These are phyloP conservation scores for Pelusios castaneus DNA, from an alignment of 2,113 vertebrate species.

Conservation along the genomic window DNA sequence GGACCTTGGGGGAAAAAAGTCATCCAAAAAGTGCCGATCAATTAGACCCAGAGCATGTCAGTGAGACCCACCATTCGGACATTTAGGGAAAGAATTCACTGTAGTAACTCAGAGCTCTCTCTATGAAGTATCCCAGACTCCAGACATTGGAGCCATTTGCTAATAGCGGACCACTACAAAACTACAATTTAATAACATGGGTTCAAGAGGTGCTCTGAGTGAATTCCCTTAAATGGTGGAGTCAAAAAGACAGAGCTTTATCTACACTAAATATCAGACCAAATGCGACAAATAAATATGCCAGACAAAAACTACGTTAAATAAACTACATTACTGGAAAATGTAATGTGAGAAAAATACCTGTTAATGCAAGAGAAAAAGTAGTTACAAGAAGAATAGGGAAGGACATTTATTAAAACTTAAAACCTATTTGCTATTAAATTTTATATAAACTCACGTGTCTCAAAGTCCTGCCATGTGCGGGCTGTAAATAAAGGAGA, in stretches of 20 bases:
- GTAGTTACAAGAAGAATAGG: neutral
- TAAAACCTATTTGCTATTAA: neutral
- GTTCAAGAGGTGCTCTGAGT: neutral
- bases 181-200: neutral
- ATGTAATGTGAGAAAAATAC: neutral
- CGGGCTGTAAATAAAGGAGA: neutral
- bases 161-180: neutral
- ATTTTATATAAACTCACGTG: neutral
- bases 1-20: too few species aligned
- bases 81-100: neutral
- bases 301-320: neutral
- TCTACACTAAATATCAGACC: neutral
- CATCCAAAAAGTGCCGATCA: neutral
- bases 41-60: neutral
- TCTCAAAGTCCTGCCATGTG: neutral
- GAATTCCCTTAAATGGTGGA: neutral
- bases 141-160: too few species aligned
- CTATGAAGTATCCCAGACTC: neutral
- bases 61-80: neutral
- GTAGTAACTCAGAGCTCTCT: neutral
- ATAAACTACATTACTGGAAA: neutral
- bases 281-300: neutral
- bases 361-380: accelerated
- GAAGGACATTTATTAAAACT: neutral
- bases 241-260: neutral